These are phyloP conservation scores for Cardiocondyla obscurior DNA, from an alignment of 1,140 invertebrate species.

Conservation along the genomic window DNA sequence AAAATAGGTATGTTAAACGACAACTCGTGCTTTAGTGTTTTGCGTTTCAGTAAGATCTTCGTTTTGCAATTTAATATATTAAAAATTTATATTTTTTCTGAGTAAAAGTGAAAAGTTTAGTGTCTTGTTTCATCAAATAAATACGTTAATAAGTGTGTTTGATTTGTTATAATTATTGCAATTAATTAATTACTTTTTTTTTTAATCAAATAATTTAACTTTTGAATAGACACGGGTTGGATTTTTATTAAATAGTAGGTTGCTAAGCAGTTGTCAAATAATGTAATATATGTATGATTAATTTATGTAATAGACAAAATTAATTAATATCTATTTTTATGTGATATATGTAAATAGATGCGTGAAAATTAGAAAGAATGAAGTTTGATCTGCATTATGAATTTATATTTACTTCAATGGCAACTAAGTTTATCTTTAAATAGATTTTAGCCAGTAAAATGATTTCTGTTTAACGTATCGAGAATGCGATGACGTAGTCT, in stretches of 20 bases:
- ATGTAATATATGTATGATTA: neutral
- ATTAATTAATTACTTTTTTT: no score
- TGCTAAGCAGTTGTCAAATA: neutral
- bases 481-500: neutral
- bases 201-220: no score
- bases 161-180: no score
- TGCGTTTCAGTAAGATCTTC: neutral
- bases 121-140: no score
- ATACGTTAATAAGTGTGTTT: no score
- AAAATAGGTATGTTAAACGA: neutral
- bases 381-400: neutral
- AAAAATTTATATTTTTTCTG: no score
- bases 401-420: neutral
- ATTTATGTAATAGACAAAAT: neutral
- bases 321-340: neutral
- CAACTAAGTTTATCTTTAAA: neutral
- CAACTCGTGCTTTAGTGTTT: neutral
- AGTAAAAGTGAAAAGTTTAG: neutral
- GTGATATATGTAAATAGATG: neutral
- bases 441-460: neutral
- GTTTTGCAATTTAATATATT: neutral
- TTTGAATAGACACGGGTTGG: no score
- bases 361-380: neutral
- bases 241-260: neutral
- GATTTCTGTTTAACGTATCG: neutral